Conservation (phyloP, 2,113 vertebrate genomes). For the Pseudorasbora parva region DNA sequence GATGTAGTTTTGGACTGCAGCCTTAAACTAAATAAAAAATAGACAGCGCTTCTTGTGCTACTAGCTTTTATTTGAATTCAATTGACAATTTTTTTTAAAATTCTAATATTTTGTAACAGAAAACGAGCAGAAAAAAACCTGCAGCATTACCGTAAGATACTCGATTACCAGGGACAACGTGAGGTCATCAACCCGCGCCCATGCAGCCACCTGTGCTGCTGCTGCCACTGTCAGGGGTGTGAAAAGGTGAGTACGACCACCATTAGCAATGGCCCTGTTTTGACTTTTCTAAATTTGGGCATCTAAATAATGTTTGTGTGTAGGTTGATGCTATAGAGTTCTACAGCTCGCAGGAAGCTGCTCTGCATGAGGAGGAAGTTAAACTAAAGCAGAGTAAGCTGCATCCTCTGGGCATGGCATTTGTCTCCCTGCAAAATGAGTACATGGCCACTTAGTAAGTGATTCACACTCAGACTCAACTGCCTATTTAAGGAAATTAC, state of each 20-base stretch:
- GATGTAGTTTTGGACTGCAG: too few species aligned
- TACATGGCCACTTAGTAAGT: conserved; percentile 91
- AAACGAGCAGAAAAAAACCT: conserved; percentile 86
- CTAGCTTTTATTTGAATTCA: neutral
- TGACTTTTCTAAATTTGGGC: neutral
- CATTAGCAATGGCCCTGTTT: neutral
- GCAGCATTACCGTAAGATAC: conserved; percentile 80
- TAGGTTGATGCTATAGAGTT: conserved; percentile 92
- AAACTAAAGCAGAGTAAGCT: conserved; percentile 71
- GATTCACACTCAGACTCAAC: neutral
- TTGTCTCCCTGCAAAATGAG: conserved; percentile 88
- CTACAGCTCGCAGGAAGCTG: conserved; percentile 78
- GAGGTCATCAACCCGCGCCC: conserved; percentile 80
- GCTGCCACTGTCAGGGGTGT: conserved; percentile 77
- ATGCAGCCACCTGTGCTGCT: conserved; percentile 85
- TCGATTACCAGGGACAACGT: conserved; percentile 71
- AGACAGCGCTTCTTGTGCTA: too few species aligned
- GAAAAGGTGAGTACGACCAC: conserved; percentile 75
- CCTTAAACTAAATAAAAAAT: too few species aligned
- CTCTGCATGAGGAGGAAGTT: conserved; percentile 74
- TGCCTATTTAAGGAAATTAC: neutral
- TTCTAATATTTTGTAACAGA: conserved; percentile 64
- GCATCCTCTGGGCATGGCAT: conserved; percentile 88
- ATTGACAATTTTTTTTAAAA: neutral
- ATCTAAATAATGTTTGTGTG: neutral